Evolutionary conservation across 2,888 invertebrate genomes (phyloP).

Genomic region (Tachystola acroxantha): DNA sequence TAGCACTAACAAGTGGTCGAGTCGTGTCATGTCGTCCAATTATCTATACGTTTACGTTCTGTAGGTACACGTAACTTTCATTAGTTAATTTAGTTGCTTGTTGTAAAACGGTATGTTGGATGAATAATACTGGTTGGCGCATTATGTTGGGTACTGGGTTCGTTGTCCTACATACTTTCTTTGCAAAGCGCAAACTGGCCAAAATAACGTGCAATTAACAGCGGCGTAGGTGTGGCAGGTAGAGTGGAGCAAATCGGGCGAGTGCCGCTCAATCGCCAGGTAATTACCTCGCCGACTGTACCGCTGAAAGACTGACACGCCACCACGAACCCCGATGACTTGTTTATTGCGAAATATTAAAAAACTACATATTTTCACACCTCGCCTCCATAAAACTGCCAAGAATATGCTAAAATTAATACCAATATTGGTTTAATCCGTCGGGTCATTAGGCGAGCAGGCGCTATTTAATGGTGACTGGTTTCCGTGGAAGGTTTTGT

Average conservation of each 20-base stretch:
- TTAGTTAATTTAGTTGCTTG: too few relatives aligned
- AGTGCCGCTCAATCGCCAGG: conserved; percentile 40
- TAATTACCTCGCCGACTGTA: conserved; percentile 59
- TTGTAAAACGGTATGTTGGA: too few relatives aligned
- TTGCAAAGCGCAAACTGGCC: conserved; percentile 46
- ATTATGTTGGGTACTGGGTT: too few relatives aligned
- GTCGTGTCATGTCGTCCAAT: conserved; percentile 3
- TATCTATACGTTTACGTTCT: too few relatives aligned
- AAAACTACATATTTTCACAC: conserved; percentile 39
- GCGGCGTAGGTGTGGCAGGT: conserved; percentile 38
- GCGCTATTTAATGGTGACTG: conserved; percentile 53
- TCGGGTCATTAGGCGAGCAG: conserved; percentile 41
- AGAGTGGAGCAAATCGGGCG: conserved; percentile 19
- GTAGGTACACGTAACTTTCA: too few relatives aligned
- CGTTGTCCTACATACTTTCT: conserved; percentile 31
- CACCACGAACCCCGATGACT: conserved; percentile 44
- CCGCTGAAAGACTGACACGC: conserved; percentile 63
- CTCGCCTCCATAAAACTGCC: conserved; percentile 37
- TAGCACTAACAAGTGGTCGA: conserved; percentile 13
- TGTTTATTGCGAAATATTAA: conserved; percentile 55
- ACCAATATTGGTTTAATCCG: conserved; percentile 45
- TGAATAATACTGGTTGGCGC: too few relatives aligned
- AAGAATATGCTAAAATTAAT: conserved; percentile 39
- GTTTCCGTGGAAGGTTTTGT: conserved; percentile 61
- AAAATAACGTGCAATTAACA: conserved; percentile 56